Percentiles rank a stretch among this genome's conserved stretches.
These are phyloP conservation scores for Nymphalis urticae DNA, from an alignment of 2,888 invertebrate species.

Conservation along the genomic window DNA sequence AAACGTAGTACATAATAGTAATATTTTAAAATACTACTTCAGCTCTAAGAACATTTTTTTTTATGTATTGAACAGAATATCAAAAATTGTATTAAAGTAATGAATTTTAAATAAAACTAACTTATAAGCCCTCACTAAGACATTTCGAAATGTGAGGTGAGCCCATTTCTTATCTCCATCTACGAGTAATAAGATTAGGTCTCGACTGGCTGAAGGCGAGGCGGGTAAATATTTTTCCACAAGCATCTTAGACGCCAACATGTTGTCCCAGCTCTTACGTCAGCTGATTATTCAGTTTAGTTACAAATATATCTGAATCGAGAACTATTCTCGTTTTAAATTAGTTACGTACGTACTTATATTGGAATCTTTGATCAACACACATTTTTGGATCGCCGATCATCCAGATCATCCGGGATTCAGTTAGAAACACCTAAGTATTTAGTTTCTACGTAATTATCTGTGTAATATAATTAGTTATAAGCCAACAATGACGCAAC, in stretches of 20 bases:
- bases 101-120: conserved; percentile 5
- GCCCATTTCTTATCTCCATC: conserved; percentile 14
- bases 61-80: neutral
- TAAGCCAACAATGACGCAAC: too few species aligned
- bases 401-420: too few species aligned
- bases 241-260: conserved; percentile 15
- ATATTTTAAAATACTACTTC: too few species aligned
- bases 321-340: conserved; percentile 5
- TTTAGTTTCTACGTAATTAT: too few species aligned
- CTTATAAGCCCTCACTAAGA: neutral
- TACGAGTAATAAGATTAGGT: conserved; percentile 19
- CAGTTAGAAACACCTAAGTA: too few species aligned
- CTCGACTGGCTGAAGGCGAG: conserved; percentile 4
- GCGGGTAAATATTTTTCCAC: conserved; percentile 23
- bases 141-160: conserved; percentile 3
- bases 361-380: too few species aligned
- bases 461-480: too few species aligned
- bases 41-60: neutral
- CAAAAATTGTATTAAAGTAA: neutral
- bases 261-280: conserved; percentile 8
- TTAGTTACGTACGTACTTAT: neutral
- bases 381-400: too few species aligned
- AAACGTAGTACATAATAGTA: too few species aligned
- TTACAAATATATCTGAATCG: neutral
- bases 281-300: conserved; percentile 17